A percentile compares a stretch with the other conserved stretches of the same genome.
These are phyloP conservation scores for Drosophila navojoa DNA, from an alignment of 1,140 invertebrate genomes.

Conservation along the genomic window DNA sequence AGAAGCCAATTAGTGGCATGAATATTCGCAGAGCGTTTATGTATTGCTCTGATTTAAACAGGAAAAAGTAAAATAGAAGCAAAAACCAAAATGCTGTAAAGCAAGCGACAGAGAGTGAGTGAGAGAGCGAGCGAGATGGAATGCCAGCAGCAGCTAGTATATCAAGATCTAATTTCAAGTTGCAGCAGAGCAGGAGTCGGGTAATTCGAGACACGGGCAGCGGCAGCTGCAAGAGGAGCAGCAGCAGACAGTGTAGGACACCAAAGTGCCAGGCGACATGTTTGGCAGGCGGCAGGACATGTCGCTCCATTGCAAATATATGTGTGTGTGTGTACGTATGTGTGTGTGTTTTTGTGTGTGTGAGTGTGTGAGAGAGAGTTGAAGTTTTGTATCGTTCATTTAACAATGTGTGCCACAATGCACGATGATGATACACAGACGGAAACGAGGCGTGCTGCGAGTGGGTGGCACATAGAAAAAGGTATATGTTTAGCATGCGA, in stretches of 20 bases:
- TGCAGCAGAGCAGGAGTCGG: conserved; percentile 34
- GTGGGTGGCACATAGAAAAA: neutral
- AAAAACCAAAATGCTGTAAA: no score
- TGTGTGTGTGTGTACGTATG: conserved; percentile 15
- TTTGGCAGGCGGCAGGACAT: conserved; percentile 43
- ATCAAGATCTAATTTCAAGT: conserved; percentile 51
- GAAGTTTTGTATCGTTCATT: conserved; percentile 81
- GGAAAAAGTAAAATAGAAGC: no score
- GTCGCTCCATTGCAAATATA: neutral
- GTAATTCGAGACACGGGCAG: conserved; percentile 37
- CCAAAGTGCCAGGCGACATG: conserved; percentile 51
- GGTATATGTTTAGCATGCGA: conserved; percentile 17
- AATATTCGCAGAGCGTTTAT: conserved; percentile 59
- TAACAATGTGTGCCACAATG: conserved; percentile 80
- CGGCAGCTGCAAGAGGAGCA: neutral
- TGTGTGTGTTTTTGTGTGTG: conserved; percentile 4
- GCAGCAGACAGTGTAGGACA: conserved; percentile 14
- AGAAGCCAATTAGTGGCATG: conserved; percentile 60
- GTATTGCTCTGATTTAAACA: conserved; percentile 45
- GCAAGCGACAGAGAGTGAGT: no score
- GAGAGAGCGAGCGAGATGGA: neutral
- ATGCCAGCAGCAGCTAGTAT: conserved; percentile 5
- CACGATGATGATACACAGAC: conserved; percentile 62
- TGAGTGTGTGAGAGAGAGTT: conserved; percentile 37
- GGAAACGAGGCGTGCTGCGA: neutral